phyloP scores from a whole-genome alignment of 1,140 invertebrate genomes.

The Drosophila orena region DNA sequence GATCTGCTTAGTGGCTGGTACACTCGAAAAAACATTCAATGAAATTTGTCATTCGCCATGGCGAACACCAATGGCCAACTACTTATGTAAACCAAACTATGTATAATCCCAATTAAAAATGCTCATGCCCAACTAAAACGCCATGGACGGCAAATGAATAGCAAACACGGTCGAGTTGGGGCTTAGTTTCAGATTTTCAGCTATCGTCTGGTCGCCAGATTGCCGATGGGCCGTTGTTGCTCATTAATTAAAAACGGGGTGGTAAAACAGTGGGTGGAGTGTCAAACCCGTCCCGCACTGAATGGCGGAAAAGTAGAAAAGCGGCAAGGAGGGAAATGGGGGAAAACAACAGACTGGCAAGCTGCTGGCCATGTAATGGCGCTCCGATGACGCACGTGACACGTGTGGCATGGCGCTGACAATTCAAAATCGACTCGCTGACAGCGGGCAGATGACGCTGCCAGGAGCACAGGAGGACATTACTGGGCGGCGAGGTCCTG shows the following conservation, averaged over 20 bases:
- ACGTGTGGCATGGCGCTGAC: conserved; percentile 67
- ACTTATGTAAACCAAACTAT: conserved; percentile 46
- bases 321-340: neutral
- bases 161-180: conserved; percentile 55
- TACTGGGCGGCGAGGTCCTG: neutral
- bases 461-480: conserved; percentile 2
- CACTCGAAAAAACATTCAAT: conserved; percentile 3
- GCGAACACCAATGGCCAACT: too few relatives aligned
- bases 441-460: conserved; percentile 45
- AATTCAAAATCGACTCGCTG: conserved; percentile 61
- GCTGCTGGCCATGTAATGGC: conserved; percentile 57
- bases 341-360: conserved; percentile 44
- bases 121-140: conserved; percentile 53
- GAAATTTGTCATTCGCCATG: conserved; percentile 23
- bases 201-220: conserved; percentile 28
- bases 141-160: conserved; percentile 52
- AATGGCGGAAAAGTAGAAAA: conserved; percentile 8
- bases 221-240: conserved; percentile 31
- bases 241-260: conserved; percentile 77
- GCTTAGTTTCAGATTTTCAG: conserved; percentile 46
- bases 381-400: conserved; percentile 62
- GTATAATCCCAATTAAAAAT: conserved; percentile 68
- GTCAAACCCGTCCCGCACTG: neutral
- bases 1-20: conserved; percentile 30
- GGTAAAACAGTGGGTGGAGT: neutral